Base-by-base conservation (phyloP, 2,797 vertebrate species). In the Sebastes matsubarae region DNA sequence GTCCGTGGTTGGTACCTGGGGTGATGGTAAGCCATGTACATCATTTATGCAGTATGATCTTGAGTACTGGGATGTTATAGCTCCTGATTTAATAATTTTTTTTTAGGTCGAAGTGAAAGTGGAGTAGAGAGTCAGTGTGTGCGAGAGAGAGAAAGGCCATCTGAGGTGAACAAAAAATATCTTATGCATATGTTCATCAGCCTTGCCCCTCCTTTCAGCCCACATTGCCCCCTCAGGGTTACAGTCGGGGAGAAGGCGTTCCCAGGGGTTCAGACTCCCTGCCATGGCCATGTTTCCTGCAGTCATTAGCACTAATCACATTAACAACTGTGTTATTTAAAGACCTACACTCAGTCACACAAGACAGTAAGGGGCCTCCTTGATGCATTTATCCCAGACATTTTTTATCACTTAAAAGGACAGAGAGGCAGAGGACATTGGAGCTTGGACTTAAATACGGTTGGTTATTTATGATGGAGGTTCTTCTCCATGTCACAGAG, bases 151-250 rank as follows among this genome's bases (percentile, higher is more conserved):
- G 22, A 73, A 24, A 75, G 69, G 59, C 42, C 77, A 27, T 72
- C 58, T 20, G 13, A 42, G 72, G 72, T 74, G 81, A 79, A 42
- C 18, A 22, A 30, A 27, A 69, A 16, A 69, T 68, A 68, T 77
- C 69, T 81, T 75, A 81, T 84, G 52, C 34, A 82, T 81, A 55
- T 82, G 58, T 82, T 83, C 65, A 82, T 67, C 73, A 61, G 60
- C 64, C 18, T 52, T 63, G 34, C 30, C 60, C 58, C 69, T 74
- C 42, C 58, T 83, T 58, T 59, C 54, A 69, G 54, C 65, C 30
- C 55, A 60, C 52, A 79, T 61, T 32, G 46, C 25, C 61, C 61
- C 66, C 79, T 69, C 6, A 30, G 71, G 72, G 57, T 58, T 72
- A 66, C 32, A 65, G 18, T 16, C 22, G 13, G 20, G 78, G 9